These are phyloP conservation scores for Sus scrofa DNA, from an alignment of 2,113 vertebrate genomes.

Conservation along the genomic window DNA sequence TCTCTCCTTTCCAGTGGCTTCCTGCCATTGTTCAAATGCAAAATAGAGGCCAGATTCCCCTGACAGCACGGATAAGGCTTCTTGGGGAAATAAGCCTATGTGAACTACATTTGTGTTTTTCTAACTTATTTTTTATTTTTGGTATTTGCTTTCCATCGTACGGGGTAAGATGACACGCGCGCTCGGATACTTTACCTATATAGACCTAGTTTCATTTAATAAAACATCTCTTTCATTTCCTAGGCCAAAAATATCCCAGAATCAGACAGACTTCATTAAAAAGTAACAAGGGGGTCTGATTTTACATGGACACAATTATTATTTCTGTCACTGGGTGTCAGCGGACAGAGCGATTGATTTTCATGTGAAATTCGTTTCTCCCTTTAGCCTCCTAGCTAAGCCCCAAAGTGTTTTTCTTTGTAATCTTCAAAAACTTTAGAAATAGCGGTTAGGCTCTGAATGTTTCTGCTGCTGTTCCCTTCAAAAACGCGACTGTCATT, in stretches of 20 bases:
- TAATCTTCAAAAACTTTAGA: constrained; percentile 71
- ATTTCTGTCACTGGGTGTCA: constrained; percentile 83
- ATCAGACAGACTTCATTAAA: constrained; percentile 87
- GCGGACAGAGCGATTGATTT: constrained; percentile 77
- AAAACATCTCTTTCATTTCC: constrained; percentile 85
- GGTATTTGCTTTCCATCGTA: constrained; percentile 28
- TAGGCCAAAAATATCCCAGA: constrained; percentile 84
- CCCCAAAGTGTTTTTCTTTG: constrained; percentile 38
- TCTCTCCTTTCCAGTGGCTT: constrained; percentile 10
- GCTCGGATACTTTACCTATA: constrained; percentile 65
- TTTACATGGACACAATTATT: constrained; percentile 85
- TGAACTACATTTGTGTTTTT: neutral
- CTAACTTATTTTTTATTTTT: neutral
- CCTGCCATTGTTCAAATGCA: constrained; percentile 25
- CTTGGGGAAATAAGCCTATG: neutral
- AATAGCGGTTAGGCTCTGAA: neutral
- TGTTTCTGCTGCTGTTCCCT: neutral
- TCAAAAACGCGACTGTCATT: neutral
- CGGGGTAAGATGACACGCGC: neutral
- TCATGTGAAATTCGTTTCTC: constrained; percentile 70
- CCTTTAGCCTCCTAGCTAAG: constrained; percentile 67
- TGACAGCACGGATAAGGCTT: neutral
- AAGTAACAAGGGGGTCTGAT: constrained; percentile 84
- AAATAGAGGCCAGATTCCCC: neutral
- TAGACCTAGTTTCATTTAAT: constrained; percentile 81